phyloP scores from a whole-genome alignment of 2,888 invertebrate species.

The Neoitamus cyanurus region DNA sequence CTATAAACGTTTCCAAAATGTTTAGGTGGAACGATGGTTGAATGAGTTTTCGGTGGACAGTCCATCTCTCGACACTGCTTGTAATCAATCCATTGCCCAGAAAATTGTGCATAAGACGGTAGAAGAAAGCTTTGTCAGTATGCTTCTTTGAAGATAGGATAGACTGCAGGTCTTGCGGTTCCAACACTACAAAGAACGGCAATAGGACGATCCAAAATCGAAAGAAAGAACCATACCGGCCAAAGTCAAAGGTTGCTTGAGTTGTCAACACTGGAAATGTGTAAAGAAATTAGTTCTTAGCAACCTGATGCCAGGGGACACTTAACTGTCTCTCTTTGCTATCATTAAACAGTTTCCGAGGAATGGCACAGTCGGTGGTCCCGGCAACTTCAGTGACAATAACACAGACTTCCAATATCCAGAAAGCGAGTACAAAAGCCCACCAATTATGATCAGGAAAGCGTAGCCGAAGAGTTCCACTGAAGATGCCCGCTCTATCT shows the following conservation, averaged over 20 bases:
- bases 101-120: constrained; percentile 70
- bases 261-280: constrained; percentile 64
- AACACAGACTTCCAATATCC: constrained; percentile 66
- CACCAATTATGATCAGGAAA: constrained; percentile 59
- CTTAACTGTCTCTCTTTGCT: constrained; percentile 68
- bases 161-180: constrained; percentile 70
- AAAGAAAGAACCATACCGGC: constrained; percentile 67
- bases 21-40: constrained; percentile 71
- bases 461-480: constrained; percentile 64
- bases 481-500: constrained; percentile 66
- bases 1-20: constrained; percentile 69
- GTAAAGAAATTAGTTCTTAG: neutral
- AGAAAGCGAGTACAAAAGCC: constrained; percentile 63
- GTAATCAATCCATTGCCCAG: constrained; percentile 72
- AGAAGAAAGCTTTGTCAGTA: constrained; percentile 70
- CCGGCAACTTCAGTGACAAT: constrained; percentile 67
- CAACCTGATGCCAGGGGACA: constrained; percentile 48
- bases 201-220: constrained; percentile 70
- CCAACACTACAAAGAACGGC: constrained; percentile 69
- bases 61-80: constrained; percentile 70
- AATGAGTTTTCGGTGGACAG: constrained; percentile 68
- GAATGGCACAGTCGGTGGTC: constrained; percentile 69
- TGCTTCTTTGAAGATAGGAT: constrained; percentile 69
- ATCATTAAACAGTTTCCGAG: constrained; percentile 69
- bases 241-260: constrained; percentile 63